Base-by-base conservation (phyloP, 1,140 invertebrate species). In the Micrasema minimum region DNA sequence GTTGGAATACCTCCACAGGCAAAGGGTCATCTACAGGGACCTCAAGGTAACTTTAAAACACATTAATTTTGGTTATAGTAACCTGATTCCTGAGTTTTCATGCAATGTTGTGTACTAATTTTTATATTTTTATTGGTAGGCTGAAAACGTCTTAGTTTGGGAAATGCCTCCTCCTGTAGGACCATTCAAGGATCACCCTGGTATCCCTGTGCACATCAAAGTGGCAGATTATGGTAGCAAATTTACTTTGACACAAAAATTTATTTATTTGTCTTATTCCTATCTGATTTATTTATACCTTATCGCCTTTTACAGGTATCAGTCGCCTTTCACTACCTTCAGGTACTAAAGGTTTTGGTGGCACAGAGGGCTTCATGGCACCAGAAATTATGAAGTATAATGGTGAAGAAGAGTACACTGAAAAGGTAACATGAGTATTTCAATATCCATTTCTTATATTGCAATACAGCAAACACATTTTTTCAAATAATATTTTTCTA, bases 91-190 rank as follows among this genome's bases (percentile, higher is more conserved):
- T 31, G 2, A 4, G 2, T 31, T 31, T 31, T 31, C 7, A 4
- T 31, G 7, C 26, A 31, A 31, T 4, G 7, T 4, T 31, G 3
- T 31, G 7, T 31, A 31, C 2, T 31, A 31, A n/a, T n/a, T 31
- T 31, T 31, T 31, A 31, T 31, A 4, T 31, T 31, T 31, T 31
- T 31, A 31, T 31, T 31, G 7, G 7, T 31, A 85, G 85, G 96
- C 96, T 0, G 97, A 99, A 80, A 99, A 99, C 85, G 96, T 99
- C 50, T 81, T 99, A 1, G 96, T 99, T 6, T 99, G 96, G 96
- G 89, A 92, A 66, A 89, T 99, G 81, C 96, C 96, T 0, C 74
- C 74, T 10, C 74, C 74, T 26, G 74, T 75, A n/a, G 74, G 74
- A 26, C 74, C 74, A 26, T 75, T 75, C 26, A 75, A 88, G 66